phyloP scores from a whole-genome alignment of 1,140 invertebrate genomes.

The Heliconius hewitsoni region DNA sequence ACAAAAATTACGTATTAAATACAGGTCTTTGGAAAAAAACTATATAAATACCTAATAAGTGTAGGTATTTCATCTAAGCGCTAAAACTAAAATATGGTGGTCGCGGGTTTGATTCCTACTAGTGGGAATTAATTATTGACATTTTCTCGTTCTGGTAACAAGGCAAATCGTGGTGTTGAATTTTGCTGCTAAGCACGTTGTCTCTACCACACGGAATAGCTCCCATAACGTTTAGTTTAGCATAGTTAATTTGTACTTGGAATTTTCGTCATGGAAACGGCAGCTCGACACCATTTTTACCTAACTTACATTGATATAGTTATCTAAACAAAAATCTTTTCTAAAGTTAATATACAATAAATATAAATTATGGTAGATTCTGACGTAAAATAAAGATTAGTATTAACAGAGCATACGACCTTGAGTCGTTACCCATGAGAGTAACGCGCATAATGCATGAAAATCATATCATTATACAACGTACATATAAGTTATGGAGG shows the following conservation, averaged over 20 bases:
- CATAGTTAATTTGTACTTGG: too few species aligned
- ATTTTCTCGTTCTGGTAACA: too few species aligned
- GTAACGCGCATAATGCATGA: constrained; percentile 38
- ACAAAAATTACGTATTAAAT: constrained; percentile 14
- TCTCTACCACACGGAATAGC: too few species aligned
- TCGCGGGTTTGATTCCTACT: too few species aligned
- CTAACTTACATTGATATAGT: background rate
- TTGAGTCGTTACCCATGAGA: constrained; percentile 15
- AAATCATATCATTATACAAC: constrained; percentile 32
- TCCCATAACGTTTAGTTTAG: too few species aligned
- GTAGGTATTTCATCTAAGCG: background rate
- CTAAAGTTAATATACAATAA: background rate
- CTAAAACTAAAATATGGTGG: too few species aligned
- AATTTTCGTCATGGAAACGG: background rate
- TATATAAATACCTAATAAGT: background rate
- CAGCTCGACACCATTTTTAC: background rate
- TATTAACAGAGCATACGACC: background rate
- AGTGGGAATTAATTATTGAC: too few species aligned
- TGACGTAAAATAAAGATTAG: background rate
- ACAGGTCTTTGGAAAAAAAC: background rate
- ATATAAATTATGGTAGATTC: constrained; percentile 1
- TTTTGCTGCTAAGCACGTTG: too few species aligned
- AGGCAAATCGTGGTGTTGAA: too few species aligned
- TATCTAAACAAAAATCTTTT: background rate
- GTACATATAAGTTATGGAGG: background rate